A percentile compares a stretch with the other conserved stretches of the same genome.
phyloP scores from a whole-genome alignment of 2,113 vertebrate species.

The Cebus imitator region DNA sequence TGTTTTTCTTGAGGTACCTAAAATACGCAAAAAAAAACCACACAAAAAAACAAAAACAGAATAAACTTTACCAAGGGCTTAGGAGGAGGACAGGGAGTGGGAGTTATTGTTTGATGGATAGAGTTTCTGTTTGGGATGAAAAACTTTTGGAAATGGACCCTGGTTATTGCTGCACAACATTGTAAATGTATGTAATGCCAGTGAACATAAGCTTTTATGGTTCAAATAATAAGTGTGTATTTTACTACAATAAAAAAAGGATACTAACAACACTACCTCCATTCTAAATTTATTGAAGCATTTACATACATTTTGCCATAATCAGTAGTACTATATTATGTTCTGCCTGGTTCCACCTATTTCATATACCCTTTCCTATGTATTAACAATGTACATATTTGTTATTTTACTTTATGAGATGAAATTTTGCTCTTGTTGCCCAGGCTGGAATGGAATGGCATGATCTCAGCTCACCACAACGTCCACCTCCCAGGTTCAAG shows the following conservation, averaged over 20 bases:
- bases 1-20: not conserved
- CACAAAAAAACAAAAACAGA: not conserved
- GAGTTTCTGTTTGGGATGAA: not conserved
- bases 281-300: not conserved
- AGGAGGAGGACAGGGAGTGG: not conserved
- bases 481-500: too few species aligned
- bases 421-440: too few species aligned
- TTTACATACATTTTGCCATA: slow-evolving; percentile 13
- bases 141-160: not conserved
- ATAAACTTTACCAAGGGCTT: not conserved
- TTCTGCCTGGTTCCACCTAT: slow-evolving; percentile 20
- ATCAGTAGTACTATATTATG: not conserved
- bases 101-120: not conserved
- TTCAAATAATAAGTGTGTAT: not conserved
- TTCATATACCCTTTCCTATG: slow-evolving; percentile 6
- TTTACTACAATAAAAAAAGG: not conserved
- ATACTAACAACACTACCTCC: not conserved
- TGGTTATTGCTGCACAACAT: not conserved
- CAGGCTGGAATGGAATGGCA: too few species aligned
- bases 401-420: not conserved
- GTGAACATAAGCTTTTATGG: not conserved
- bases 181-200: not conserved
- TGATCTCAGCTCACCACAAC: too few species aligned
- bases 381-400: not conserved
- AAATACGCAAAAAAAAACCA: not conserved